Conservation (phyloP, 2,797 vertebrate genomes). For the Scolopax bukidnonensis region DNA sequence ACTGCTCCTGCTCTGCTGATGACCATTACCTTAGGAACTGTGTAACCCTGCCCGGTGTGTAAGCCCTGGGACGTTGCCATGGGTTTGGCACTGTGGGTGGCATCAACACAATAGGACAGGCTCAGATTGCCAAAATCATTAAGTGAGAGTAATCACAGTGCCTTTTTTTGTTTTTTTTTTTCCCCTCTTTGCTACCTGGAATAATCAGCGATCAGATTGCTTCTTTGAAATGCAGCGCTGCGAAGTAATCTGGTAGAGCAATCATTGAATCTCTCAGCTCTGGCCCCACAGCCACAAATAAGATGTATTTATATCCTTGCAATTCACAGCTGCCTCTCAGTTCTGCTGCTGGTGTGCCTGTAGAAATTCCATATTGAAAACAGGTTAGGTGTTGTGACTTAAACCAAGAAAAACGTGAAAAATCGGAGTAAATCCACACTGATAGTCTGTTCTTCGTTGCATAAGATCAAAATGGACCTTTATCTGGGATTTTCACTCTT, state of each 20-base stretch:
- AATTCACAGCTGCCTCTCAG: neutral
- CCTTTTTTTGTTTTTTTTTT: neutral
- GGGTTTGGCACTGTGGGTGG: neutral
- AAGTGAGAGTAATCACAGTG: neutral
- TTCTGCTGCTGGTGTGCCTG: neutral
- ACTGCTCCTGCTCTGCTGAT: neutral
- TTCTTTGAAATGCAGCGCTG: neutral
- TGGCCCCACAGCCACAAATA: neutral
- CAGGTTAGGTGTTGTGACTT: constrained; percentile 6
- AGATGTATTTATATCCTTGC: neutral
- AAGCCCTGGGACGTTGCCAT: fast-evolving
- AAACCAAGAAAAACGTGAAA: neutral
- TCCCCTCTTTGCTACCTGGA: neutral
- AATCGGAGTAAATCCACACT: constrained; percentile 15
- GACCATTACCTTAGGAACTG: neutral
- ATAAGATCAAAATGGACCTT: neutral
- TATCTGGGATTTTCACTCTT: neutral
- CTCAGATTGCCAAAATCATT: neutral
- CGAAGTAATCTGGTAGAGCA: neutral
- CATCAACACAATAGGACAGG: neutral
- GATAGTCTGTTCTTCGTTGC: neutral
- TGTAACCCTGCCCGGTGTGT: neutral
- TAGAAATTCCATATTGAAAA: constrained; percentile 14
- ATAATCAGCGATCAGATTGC: neutral
- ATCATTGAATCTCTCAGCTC: neutral